Base-by-base conservation (phyloP, 1,140 invertebrate genomes). In the Notospermus geniculatus region DNA sequence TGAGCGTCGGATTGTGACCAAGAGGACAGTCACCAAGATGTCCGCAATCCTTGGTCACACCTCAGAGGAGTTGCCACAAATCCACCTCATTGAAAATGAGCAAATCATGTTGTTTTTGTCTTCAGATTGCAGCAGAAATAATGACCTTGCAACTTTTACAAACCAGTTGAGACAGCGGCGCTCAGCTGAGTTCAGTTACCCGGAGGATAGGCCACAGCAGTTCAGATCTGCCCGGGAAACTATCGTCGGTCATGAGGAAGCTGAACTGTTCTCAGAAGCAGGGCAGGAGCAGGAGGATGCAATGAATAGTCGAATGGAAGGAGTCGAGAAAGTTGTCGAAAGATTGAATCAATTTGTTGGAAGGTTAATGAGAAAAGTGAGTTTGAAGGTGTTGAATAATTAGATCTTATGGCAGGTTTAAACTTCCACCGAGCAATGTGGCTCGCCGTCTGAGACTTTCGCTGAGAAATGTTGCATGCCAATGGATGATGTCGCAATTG, bases 331-430 rank as follows among this genome's bases (percentile, higher is more conserved):
- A 23, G 54, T 59, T 27, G 76, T 88, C 5, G 84, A 84, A 65
- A 81, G 84, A 57, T 69, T 89, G 9, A 84, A 87, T 73, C 77
- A 83, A 50, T 73, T 83, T 4, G 80, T 88, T 2, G 73, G 80
- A 25, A 77, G 82, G 41, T 74, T 88, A 53, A 77, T 84, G 59
- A 83, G 82, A 73, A 85, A 84, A 52, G 81, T 88, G 64, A 39
- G n/a, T n/a, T n/a, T n/a, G n/a, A n/a, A n/a, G n/a, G n/a, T n/a
- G n/a, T 11, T 43, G 39, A 43, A n/a, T n/a, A n/a, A n/a, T n/a
- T n/a, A n/a, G n/a, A n/a, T n/a, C n/a, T n/a, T n/a, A n/a, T n/a
- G n/a, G n/a, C n/a, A n/a, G n/a, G n/a, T n/a, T n/a, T n/a, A n/a
- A n/a, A n/a, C n/a, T n/a, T n/a, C n/a, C n/a, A n/a, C n/a, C n/a